phyloP scores from a whole-genome alignment of 2,113 vertebrate genomes.

The Pseudopodoces humilis region DNA sequence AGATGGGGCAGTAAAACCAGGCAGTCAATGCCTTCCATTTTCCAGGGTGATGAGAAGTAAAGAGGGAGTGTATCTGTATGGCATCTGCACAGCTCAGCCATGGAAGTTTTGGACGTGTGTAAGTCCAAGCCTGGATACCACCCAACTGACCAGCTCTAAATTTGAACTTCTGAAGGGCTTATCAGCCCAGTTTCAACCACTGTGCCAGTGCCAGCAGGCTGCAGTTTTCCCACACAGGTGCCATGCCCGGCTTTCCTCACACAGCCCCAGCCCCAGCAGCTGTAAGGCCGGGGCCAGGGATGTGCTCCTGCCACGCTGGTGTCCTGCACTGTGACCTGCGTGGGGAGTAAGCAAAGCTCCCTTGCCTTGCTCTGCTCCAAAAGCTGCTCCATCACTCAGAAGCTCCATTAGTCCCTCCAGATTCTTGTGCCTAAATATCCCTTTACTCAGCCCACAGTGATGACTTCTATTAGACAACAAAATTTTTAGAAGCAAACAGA shows the following conservation, averaged over 20 bases:
- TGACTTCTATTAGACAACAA: neutral
- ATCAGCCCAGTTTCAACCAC: neutral
- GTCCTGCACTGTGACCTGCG: neutral
- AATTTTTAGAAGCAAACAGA: slow-evolving; percentile 39
- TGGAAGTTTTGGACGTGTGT: neutral
- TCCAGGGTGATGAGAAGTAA: neutral
- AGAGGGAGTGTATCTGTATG: neutral
- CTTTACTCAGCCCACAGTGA: neutral
- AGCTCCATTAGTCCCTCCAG: accelerated
- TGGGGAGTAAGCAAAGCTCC: neutral
- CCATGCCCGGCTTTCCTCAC: accelerated
- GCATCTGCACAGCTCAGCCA: neutral
- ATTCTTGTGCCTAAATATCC: neutral
- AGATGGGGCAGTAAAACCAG: neutral
- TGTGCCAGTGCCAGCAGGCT: neutral
- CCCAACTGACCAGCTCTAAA: neutral
- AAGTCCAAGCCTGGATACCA: neutral
- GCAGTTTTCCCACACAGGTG: neutral
- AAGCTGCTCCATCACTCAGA: neutral
- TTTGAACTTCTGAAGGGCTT: neutral
- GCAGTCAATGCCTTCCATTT: neutral
- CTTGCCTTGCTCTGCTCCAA: accelerated
- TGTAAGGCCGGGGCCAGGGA: neutral
- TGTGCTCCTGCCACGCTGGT: accelerated
- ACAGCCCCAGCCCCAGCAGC: neutral